These are phyloP conservation scores for Arvicola amphibius DNA, from an alignment of 2,797 vertebrate species.

Conservation along the genomic window DNA sequence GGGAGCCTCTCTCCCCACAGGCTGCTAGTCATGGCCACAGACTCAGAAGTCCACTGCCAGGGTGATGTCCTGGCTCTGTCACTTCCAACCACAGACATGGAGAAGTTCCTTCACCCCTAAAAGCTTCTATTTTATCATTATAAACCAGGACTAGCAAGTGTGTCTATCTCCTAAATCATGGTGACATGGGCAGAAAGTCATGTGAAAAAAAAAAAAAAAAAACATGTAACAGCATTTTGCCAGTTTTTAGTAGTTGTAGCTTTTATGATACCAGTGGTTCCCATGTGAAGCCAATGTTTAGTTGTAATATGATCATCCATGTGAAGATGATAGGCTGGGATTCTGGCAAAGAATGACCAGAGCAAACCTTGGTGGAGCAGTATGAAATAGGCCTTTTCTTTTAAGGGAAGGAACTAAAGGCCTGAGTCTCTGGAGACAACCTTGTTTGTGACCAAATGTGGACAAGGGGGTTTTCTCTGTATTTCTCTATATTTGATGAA, in stretches of 20 bases:
- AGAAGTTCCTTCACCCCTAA: not conserved
- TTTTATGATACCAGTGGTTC: not conserved
- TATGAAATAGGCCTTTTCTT: not conserved
- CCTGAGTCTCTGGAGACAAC: not conserved
- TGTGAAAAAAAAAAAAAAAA: not conserved
- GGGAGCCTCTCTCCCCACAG: not conserved
- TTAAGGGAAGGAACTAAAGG: not conserved
- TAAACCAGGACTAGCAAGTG: not conserved
- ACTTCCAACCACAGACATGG: not conserved
- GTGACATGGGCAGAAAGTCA: not conserved
- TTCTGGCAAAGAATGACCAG: conserved; percentile 21
- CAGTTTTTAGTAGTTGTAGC: not conserved
- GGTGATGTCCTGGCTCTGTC: not conserved
- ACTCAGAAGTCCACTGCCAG: not conserved
- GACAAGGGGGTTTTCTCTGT: not conserved
- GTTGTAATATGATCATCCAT: not conserved
- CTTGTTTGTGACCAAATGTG: not conserved
- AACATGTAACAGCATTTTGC: not conserved
- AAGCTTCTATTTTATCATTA: not conserved
- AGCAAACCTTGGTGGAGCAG: not conserved
- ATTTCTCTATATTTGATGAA: not conserved
- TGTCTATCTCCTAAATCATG: not conserved
- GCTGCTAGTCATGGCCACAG: not conserved
- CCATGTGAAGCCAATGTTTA: not conserved
- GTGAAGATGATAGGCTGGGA: not conserved